These are phyloP conservation scores for Amphilophus citrinellus DNA, from an alignment of 2,113 vertebrate species.

Conservation along the genomic window DNA sequence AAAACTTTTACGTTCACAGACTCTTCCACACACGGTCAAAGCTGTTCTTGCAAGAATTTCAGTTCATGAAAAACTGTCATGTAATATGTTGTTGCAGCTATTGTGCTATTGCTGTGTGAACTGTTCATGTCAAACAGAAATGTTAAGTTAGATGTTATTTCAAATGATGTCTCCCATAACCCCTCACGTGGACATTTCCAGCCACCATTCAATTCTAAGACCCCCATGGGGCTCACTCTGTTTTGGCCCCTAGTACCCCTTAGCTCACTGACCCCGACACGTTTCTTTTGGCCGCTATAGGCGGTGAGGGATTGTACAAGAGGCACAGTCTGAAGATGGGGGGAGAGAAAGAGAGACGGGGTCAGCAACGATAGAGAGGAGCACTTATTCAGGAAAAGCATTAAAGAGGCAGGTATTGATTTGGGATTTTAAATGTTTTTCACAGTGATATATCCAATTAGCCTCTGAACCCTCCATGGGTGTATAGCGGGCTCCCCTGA, in stretches of 20 bases:
- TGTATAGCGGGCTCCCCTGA: slow-evolving; percentile 64
- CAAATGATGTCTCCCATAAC: slow-evolving; percentile 47
- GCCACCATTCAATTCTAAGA: slow-evolving; percentile 65
- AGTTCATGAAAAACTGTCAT: slow-evolving; percentile 22
- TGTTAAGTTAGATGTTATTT: slow-evolving; percentile 50
- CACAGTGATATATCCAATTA: slow-evolving; percentile 83
- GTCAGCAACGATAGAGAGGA: slow-evolving; percentile 68
- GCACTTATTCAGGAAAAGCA: slow-evolving; percentile 81
- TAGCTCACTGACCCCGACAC: slow-evolving; percentile 70
- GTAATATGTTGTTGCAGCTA: slow-evolving; percentile 30
- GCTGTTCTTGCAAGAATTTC: slow-evolving; percentile 19
- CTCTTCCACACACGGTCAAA: neutral
- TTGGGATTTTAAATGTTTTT: slow-evolving; percentile 84
- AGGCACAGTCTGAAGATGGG: slow-evolving; percentile 29
- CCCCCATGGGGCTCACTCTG: slow-evolving; percentile 65
- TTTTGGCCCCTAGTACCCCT: slow-evolving; percentile 62
- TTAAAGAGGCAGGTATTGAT: slow-evolving; percentile 84
- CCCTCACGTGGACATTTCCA: slow-evolving; percentile 58
- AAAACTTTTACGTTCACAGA: neutral
- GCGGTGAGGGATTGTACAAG: slow-evolving; percentile 68
- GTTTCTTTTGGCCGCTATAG: slow-evolving; percentile 66
- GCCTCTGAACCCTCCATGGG: slow-evolving; percentile 81
- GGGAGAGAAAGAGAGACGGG: slow-evolving; percentile 8
- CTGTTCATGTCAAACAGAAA: slow-evolving; percentile 25
- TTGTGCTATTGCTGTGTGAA: slow-evolving; percentile 4